Base-by-base conservation (phyloP, 1,140 invertebrate species). In the Microplitis demolitor region DNA sequence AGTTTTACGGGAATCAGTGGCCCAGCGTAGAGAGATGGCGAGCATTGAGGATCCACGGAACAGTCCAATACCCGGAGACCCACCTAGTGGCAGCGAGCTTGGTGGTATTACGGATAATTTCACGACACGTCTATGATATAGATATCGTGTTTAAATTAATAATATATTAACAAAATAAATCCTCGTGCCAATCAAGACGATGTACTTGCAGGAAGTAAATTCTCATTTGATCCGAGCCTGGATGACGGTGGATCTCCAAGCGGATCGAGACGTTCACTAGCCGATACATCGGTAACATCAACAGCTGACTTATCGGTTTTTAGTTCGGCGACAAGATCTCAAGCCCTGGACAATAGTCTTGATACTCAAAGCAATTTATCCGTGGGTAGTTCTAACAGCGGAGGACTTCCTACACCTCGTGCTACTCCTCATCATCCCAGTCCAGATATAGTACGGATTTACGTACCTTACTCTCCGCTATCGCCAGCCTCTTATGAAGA, bases 281-380 rank as follows among this genome's bases (percentile, higher is more conserved):
- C 93, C 11, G 93, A 94, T 76, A 96, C 94, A 3, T 94, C 93
- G 67, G 92, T 94, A 16, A 95, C 93, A 1, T 95, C 94, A 9
- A 94, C 93, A 3, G 93, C 93, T 2, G 93, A 95, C 83, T 85
- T 95, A 24, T 94, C 93, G 71, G 92, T 94, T 58, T 93, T 94
- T 83, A 94, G 93, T 39, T 92, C 92, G 72, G 87, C 89, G 6
- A 92, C 92, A 3, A 88, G 92, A 68, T 93, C 92, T 1, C 92
- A 92, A 78, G 92, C 90, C 6, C 89, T 91, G 56, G 91, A 93
- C 79, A 93, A 93, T 83, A 92, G 91, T 75, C 87, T 92, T 53
- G 92, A 93, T 83, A 92, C 92, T 8, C 92, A 93, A 82, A 93
- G 91, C 83, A 92, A 91, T 83, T 89, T 92, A 76, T 92, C 91